These are phyloP conservation scores for Agrilus cyanescens DNA, from an alignment of 2,888 invertebrate species.

Conservation along the genomic window DNA sequence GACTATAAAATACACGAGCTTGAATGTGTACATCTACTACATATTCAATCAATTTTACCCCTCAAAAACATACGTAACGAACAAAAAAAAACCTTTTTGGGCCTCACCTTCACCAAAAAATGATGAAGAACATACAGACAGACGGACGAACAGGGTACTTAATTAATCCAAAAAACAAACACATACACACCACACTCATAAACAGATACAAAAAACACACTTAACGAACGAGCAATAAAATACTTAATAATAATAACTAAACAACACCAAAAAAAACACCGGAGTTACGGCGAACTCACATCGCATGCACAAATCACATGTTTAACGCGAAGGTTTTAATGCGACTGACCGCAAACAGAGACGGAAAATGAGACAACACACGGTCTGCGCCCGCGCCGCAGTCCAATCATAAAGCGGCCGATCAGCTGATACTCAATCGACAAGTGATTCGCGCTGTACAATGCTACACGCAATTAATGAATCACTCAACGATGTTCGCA, in stretches of 20 bases:
- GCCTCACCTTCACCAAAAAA: conserved; percentile 2
- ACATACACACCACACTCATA: not conserved
- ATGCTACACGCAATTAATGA: not conserved
- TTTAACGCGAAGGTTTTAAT: conserved; percentile 13
- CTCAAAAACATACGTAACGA: no score
- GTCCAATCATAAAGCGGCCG: not conserved
- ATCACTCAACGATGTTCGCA: not conserved
- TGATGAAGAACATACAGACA: conserved; percentile 3
- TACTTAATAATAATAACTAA: not conserved
- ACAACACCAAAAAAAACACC: conserved; percentile 2
- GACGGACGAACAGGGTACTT: no score
- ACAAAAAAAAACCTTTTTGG: not conserved
- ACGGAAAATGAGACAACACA: no score
- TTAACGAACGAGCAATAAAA: not conserved
- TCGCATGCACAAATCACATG: conserved; percentile 14
- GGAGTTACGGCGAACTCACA: conserved; percentile 4
- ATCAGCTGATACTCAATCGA: not conserved
- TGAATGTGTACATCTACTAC: no score
- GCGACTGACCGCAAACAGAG: conserved; percentile 14
- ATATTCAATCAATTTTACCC: no score
- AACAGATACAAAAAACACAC: not conserved
- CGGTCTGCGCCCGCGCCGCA: no score
- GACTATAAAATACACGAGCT: no score
- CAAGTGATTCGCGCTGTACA: not conserved
- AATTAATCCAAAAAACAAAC: no score